Base-by-base conservation (phyloP, 2,888 invertebrate species). In the Anticlea derivata region DNA sequence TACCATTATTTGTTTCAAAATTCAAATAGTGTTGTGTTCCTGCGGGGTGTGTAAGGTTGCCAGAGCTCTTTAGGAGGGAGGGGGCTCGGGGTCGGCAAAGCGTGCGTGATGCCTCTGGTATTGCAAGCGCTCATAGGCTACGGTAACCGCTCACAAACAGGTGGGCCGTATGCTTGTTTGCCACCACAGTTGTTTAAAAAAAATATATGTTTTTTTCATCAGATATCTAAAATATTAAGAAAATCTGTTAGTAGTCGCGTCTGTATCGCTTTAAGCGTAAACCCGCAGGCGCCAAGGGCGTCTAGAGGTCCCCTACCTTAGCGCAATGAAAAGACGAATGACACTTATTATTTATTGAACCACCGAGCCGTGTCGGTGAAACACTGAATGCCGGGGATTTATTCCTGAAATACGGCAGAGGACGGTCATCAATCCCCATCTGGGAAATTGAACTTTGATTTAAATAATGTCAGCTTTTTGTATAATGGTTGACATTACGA, bases 271-370 rank as follows among this genome's bases (percentile, higher is more conserved):
- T 27, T 40, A 24, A 35, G 13, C 23, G 35, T 12, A 51, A 39
- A 29, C 33, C 24, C 53, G 17, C 27, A 22, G 34, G 41, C 57
- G 30, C 55, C 61, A 73, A 83, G 81, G 83, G 67, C 77, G 83
- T 82, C 83, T 83, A 60, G 80, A 82, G 83, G 83, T 80, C 81
- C 58, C 60, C 51, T 55, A 52, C 50, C 40, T 45, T 48, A 35
- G 50, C 56, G 51, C 61, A 35, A 55, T 73, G 71, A 70, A 75
- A 75, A 80, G 76, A 79, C 76, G 69, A 78, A 80, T 75, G 75
- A 70, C 75, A 71, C 71, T 75, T 78, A 73, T 79, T 78, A 79
- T 81, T 78, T 79, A 79, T 78, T 68, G 73, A 73, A 65, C 69
- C 66, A 60, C 59, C 60, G 55, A 60, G 60, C 58, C 56, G 39